phyloP scores from a whole-genome alignment of 2,113 vertebrate genomes.

The Tragulus kanchil region DNA sequence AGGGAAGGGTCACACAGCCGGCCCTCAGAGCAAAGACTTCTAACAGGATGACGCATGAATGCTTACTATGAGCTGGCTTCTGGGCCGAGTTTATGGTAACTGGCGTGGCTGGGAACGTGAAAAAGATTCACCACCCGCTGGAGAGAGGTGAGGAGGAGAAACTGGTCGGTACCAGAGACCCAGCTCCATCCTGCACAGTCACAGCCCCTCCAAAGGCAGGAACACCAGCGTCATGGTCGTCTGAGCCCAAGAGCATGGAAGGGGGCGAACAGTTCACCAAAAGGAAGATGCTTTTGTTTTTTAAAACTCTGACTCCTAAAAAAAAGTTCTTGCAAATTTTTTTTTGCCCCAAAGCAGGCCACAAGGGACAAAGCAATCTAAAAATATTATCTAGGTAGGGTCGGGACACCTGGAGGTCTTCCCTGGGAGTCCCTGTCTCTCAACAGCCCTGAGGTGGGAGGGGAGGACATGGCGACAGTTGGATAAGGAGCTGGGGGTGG shows the following conservation, averaged over 20 bases:
- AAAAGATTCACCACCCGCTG: background rate
- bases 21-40: background rate
- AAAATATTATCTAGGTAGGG: slow-evolving; percentile 85
- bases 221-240: too few species aligned
- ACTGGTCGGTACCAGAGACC: rapidly evolving
- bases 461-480: slow-evolving; percentile 54
- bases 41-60: background rate
- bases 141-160: background rate
- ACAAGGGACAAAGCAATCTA: slow-evolving; percentile 85
- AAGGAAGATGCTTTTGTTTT: slow-evolving; percentile 85
- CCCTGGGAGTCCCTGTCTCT: slow-evolving; percentile 81
- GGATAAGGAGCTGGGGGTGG: slow-evolving; percentile 31
- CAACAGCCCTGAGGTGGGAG: slow-evolving; percentile 75
- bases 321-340: slow-evolving; percentile 78
- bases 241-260: background rate
- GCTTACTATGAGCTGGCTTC: background rate
- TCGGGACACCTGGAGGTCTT: slow-evolving; percentile 83
- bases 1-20: background rate
- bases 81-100: background rate
- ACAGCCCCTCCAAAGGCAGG: background rate
- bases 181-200: background rate
- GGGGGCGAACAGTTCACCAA: slow-evolving; percentile 87
- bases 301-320: slow-evolving; percentile 85
- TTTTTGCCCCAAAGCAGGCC: slow-evolving; percentile 77
- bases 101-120: background rate